Percentiles rank a stretch among this genome's conserved stretches.
Conservation (phyloP, 2,888 invertebrate species). For the Invenusta paracnida region DNA sequence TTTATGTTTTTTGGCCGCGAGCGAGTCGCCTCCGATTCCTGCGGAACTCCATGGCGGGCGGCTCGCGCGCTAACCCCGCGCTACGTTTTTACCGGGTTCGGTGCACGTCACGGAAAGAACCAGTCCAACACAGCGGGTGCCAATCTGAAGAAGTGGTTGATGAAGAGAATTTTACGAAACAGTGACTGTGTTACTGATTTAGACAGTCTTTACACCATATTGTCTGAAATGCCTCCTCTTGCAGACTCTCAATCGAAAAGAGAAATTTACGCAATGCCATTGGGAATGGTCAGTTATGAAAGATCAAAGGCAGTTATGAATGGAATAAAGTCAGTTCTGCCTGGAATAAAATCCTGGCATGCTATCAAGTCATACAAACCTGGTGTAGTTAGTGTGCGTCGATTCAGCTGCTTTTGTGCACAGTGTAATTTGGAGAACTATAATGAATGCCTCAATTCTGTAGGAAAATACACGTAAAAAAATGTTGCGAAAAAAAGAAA, state of each 20-base stretch:
- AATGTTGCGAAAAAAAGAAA: neutral
- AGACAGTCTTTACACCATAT: neutral
- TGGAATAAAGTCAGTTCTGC: neutral
- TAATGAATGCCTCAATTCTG: neutral
- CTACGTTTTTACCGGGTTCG: neutral
- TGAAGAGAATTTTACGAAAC: neutral
- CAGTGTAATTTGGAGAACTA: neutral
- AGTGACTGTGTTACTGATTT: neutral
- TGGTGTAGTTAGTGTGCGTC: neutral
- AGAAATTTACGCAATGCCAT: neutral
- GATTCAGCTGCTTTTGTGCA: neutral
- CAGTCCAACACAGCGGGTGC: neutral
- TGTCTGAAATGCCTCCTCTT: neutral
- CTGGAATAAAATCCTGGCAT: neutral
- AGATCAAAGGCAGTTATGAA: neutral
- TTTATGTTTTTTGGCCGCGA: neutral
- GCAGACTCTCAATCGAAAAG: neutral
- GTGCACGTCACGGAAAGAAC: neutral
- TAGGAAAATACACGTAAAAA: neutral
- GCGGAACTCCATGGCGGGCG: neutral
- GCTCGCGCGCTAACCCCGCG: neutral
- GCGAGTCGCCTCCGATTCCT: neutral
- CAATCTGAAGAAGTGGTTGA: neutral
- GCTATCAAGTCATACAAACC: neutral
- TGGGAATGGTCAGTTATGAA: neutral